Conservation (phyloP, 2,113 vertebrate genomes). For the Heloderma charlesbogerti region DNA sequence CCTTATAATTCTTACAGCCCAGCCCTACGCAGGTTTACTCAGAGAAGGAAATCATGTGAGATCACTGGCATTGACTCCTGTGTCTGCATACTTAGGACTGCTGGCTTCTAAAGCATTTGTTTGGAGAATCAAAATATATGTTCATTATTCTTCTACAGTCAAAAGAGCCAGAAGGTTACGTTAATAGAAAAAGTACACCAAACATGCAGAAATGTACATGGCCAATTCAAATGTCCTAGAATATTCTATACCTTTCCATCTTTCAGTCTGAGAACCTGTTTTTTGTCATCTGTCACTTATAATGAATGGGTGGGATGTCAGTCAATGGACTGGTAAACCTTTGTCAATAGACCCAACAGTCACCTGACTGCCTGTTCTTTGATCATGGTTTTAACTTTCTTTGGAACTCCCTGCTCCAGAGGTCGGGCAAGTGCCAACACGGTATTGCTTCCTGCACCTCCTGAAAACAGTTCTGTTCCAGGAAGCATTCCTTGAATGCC, state of each 20-base stretch:
- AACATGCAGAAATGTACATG: background rate
- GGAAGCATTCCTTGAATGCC: no score
- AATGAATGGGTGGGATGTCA: background rate
- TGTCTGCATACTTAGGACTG: background rate
- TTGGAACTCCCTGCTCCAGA: no score
- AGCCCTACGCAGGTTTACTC: no score
- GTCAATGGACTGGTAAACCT: background rate
- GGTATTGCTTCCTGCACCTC: no score
- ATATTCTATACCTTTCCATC: background rate
- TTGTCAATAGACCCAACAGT: no score
- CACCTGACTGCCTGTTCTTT: no score
- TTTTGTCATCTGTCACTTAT: background rate
- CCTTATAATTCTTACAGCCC: no score
- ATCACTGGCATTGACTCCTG: background rate
- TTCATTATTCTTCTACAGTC: background rate
- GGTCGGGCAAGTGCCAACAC: no score
- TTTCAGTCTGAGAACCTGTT: background rate
- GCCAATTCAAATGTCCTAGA: background rate
- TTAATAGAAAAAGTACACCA: background rate
- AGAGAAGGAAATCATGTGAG: background rate
- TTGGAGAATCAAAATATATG: background rate
- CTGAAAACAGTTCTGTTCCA: no score
- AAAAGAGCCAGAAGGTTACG: background rate
- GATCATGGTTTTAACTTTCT: background rate
- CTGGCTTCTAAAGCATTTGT: background rate